Base-by-base conservation (phyloP, 2,888 invertebrate species). In the Pseudococcus viburni region DNA sequence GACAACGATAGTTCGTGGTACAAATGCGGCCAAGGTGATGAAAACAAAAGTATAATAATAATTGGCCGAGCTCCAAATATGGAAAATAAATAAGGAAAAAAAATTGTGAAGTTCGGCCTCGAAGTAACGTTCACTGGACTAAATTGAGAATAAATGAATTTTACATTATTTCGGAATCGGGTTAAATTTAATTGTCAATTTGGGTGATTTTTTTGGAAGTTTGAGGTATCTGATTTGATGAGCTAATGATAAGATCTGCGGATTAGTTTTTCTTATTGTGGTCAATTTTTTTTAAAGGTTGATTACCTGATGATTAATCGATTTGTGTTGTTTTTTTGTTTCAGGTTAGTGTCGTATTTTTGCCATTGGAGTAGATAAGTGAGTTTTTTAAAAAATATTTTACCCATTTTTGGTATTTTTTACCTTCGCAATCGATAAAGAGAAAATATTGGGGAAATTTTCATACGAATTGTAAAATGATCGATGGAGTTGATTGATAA, bases 11-110 rank as follows among this genome's bases (percentile, higher is more conserved):
- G 8, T 22, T 22, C 22, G 1, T 26, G 6, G 6, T 22, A 59
- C 11, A 15, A 73, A 73, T 33, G 33, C 73, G 73, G 73, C 33
- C 73, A 73, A 73, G 73, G 73, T 73, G 33, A 73, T 73, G 73
- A 73, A 73, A 73, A 73, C 73, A 73, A 73, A 73, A 73, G 73
- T 73, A 73, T 19, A 17, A 12, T 51, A 2, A n/a, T 68, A 68
- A 33, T 73, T 73, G 73, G 73, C 73, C 33, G 15, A 73, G 73
- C 33, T 73, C 73, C 73, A 73, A 33, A 73, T 73, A 73, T 73
- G 33, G 73, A 15, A 39, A 73, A 22, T 73, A 33, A 73, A 33
- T 73, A 17, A 33, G 33, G 33, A 73, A 15, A 33, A 73, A 73
- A 73, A 73, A 73, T 73, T 73, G 73, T 33, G 5, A 73, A 73